These are phyloP conservation scores for Stenurella melanura DNA, from an alignment of 2,888 invertebrate species.

Conservation along the genomic window DNA sequence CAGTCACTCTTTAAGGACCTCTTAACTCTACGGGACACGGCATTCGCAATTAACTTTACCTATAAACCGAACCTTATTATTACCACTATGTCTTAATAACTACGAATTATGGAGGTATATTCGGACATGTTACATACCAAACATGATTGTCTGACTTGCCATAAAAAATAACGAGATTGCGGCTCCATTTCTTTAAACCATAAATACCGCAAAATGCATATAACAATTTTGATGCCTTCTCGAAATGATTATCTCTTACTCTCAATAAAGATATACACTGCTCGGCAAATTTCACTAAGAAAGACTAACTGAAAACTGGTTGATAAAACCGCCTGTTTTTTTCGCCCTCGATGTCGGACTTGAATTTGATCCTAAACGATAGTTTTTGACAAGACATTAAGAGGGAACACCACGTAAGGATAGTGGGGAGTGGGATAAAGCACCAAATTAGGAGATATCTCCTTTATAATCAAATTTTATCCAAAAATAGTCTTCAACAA, in stretches of 20 bases:
- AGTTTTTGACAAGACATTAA: no score
- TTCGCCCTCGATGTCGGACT: background rate
- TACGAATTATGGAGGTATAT: conserved; percentile 55
- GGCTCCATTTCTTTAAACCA: conserved; percentile 49
- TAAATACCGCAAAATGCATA: conserved; percentile 52
- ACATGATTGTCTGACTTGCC: conserved; percentile 50
- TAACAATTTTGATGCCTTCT: conserved; percentile 49
- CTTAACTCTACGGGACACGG: conserved; percentile 67
- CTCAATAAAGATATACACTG: conserved; percentile 41
- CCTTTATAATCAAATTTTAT: no score
- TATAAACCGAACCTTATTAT: conserved; percentile 66
- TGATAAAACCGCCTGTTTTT: no score
- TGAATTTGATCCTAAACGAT: no score
- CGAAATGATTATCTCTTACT: conserved; percentile 50
- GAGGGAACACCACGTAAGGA: no score
- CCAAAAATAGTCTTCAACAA: no score
- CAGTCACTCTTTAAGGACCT: conserved; percentile 69
- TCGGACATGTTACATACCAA: conserved; percentile 53
- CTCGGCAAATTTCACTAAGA: conserved; percentile 30
- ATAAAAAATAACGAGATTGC: conserved; percentile 55
- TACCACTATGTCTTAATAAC: conserved; percentile 64
- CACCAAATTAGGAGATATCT: no score
- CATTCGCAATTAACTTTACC: conserved; percentile 68
- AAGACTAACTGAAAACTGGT: no score
- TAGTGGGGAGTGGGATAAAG: no score